Conservation (phyloP, 2,888 invertebrate genomes). For the Lysandra coridon region DNA sequence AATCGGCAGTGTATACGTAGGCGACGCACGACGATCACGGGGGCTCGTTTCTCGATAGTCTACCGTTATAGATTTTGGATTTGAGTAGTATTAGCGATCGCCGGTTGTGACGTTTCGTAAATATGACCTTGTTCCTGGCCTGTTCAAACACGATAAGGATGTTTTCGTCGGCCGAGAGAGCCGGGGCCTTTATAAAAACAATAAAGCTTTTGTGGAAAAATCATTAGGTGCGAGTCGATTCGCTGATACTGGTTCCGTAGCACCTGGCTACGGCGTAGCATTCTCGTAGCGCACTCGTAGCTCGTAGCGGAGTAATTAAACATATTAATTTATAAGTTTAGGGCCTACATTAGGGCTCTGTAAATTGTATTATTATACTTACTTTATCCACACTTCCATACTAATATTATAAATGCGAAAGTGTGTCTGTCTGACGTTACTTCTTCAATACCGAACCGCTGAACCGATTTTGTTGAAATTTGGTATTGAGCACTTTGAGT, state of each 20-base stretch:
- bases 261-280: neutral
- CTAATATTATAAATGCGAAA: too few species aligned
- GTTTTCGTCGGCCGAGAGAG: neutral
- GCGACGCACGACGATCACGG: slow-evolving; percentile 43
- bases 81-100: slow-evolving; percentile 58
- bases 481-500: too few species aligned
- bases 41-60: slow-evolving; percentile 63
- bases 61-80: slow-evolving; percentile 74
- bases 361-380: too few species aligned
- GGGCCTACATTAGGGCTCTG: too few species aligned
- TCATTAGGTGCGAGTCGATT: neutral
- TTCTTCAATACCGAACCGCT: too few species aligned
- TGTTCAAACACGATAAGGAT: slow-evolving; percentile 19
- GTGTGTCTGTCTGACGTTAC: too few species aligned
- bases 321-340: too few species aligned
- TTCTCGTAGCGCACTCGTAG: too few species aligned
- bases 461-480: too few species aligned
- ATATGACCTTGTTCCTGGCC: slow-evolving; percentile 31
- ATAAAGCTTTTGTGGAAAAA: slow-evolving; percentile 5
- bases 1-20: slow-evolving; percentile 43
- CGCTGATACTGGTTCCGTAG: neutral
- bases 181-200: neutral
- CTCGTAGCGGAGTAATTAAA: neutral
- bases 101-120: slow-evolving; percentile 47
- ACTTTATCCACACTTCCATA: too few species aligned